phyloP scores from a whole-genome alignment of 2,113 vertebrate species.

The Rousettus leschenaultii region DNA sequence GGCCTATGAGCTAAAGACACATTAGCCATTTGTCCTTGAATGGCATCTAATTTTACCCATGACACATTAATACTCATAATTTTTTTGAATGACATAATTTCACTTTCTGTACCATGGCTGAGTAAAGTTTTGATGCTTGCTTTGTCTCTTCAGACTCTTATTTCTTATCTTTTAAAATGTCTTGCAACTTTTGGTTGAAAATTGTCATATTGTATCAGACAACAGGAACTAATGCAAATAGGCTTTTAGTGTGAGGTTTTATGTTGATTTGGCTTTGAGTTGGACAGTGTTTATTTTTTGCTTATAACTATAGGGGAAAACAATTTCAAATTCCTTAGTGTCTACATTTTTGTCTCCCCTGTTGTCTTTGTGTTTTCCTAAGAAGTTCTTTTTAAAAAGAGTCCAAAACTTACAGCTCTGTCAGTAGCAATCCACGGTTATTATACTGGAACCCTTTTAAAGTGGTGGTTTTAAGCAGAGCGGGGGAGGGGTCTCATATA shows the following conservation, averaged over 20 bases:
- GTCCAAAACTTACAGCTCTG: background rate
- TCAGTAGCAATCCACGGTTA: background rate
- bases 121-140: background rate
- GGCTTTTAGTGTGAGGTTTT: background rate
- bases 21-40: background rate
- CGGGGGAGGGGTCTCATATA: fast-evolving
- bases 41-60: background rate
- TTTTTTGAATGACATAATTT: background rate
- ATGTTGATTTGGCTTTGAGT: background rate
- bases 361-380: background rate
- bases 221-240: background rate
- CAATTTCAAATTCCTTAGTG: background rate
- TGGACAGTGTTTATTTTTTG: background rate
- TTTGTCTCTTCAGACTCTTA: background rate
- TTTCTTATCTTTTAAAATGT: background rate
- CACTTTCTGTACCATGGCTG: background rate
- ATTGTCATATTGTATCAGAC: background rate
- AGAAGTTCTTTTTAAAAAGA: background rate
- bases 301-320: background rate
- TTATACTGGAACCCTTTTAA: background rate
- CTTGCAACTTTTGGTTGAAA: background rate
- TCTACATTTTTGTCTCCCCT: background rate
- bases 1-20: background rate
- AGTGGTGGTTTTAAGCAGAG: background rate
- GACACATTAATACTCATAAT: background rate